These are phyloP conservation scores for Charina bottae DNA, from an alignment of 2,113 vertebrate genomes.

Conservation along the genomic window DNA sequence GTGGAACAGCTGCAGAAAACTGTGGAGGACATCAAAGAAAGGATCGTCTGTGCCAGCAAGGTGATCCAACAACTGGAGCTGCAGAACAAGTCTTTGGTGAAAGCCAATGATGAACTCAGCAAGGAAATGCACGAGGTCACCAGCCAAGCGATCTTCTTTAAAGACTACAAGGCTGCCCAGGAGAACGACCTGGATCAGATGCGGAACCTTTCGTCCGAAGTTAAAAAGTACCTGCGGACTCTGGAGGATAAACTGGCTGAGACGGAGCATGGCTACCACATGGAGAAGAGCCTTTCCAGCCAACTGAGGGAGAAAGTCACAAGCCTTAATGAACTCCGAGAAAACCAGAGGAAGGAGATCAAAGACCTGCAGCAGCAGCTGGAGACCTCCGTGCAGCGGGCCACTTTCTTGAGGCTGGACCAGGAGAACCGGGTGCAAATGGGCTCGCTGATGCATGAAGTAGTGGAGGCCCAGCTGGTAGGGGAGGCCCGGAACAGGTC, in stretches of 20 bases:
- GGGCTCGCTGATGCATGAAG: background rate
- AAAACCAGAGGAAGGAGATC: background rate
- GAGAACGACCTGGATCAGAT: background rate
- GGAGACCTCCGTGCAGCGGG: background rate
- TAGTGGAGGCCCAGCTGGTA: background rate
- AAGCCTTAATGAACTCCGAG: background rate
- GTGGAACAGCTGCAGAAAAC: slow-evolving; percentile 23
- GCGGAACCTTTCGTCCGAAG: background rate
- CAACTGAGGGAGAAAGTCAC: background rate
- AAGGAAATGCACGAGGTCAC: background rate
- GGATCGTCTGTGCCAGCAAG: background rate
- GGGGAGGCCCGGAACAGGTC: background rate
- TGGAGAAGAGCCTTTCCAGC: background rate
- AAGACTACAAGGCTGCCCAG: background rate
- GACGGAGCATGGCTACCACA: background rate
- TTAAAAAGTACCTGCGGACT: background rate
- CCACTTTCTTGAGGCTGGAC: rapidly evolving
- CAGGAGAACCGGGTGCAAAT: rapidly evolving
- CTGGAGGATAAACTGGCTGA: background rate
- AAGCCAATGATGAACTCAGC: background rate
- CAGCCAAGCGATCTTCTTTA: background rate
- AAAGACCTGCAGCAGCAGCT: slow-evolving; percentile 17
- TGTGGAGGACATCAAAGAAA: slow-evolving; percentile 8
- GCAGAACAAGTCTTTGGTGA: background rate
- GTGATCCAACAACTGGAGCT: background rate